phyloP scores from a whole-genome alignment of 2,113 vertebrate species.

The Orycteropus afer region DNA sequence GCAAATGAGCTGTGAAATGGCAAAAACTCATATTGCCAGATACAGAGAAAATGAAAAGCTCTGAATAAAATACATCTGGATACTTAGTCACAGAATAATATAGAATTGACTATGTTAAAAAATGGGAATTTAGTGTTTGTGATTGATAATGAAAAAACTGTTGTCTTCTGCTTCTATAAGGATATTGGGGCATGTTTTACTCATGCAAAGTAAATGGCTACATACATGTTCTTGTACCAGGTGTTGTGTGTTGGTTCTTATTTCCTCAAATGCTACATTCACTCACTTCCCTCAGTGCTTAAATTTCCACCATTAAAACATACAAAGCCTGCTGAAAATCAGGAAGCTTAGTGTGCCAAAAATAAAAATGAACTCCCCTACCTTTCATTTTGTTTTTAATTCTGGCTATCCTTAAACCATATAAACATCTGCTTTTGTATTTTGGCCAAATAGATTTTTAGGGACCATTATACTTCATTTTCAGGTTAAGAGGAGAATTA shows the following conservation, averaged over 20 bases:
- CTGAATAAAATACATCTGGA: slow-evolving; percentile 40
- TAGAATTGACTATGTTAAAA: slow-evolving; percentile 1
- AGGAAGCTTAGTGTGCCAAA: not conserved
- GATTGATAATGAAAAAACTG: not conserved
- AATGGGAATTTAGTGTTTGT: not conserved
- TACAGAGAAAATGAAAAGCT: slow-evolving; percentile 44
- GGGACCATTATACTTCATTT: not conserved
- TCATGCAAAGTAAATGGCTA: not conserved
- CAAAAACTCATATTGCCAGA: slow-evolving; percentile 54
- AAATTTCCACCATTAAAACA: not conserved
- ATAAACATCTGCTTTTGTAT: not conserved
- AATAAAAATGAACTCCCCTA: not conserved
- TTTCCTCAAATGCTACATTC: not conserved
- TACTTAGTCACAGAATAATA: not conserved
- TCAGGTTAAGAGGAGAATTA: slow-evolving; percentile 16
- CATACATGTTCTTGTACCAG: not conserved
- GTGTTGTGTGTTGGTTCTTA: not conserved
- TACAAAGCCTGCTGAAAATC: not conserved
- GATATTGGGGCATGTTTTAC: not conserved
- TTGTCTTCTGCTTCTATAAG: not conserved
- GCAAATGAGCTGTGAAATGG: slow-evolving; percentile 64
- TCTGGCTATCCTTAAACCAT: not conserved
- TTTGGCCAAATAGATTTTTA: not conserved
- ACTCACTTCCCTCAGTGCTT: not conserved
- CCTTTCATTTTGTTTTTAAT: not conserved